phyloP scores from a whole-genome alignment of 2,113 vertebrate species.

The Cottus gobio region DNA sequence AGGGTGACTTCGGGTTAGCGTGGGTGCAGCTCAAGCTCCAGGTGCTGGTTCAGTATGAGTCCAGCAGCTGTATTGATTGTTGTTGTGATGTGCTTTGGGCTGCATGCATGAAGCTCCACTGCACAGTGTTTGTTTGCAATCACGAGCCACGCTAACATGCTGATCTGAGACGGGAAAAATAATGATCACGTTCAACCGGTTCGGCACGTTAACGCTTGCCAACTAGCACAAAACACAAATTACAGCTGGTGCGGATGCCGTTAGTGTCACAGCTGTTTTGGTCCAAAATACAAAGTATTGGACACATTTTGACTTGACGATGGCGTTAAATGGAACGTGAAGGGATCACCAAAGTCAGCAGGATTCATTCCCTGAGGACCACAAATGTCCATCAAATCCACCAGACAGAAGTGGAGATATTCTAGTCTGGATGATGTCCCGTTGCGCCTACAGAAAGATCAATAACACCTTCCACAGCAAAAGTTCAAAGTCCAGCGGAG shows the following conservation, averaged over 20 bases:
- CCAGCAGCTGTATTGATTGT: conserved; percentile 3
- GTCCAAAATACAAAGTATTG: neutral
- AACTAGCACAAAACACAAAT: neutral
- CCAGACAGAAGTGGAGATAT: neutral
- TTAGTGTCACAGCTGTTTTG: neutral
- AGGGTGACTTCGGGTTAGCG: conserved; percentile 14
- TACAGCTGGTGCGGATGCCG: neutral
- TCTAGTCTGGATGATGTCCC: too few species aligned
- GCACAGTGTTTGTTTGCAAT: neutral
- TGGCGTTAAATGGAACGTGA: neutral
- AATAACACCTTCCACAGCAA: neutral
- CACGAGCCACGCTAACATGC: neutral
- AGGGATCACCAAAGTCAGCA: neutral
- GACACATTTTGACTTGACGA: neutral
- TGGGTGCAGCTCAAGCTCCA: neutral
- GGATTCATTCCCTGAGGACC: neutral
- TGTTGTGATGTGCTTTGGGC: neutral
- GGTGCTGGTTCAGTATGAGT: neutral
- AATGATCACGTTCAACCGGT: neutral
- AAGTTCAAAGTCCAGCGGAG: conserved; percentile 37
- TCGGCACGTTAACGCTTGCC: neutral
- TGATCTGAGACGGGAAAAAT: neutral
- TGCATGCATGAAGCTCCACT: neutral
- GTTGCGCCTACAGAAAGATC: neutral
- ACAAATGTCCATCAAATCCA: neutral